A percentile compares a stretch with the other conserved stretches of the same genome.
Evolutionary conservation across 2,113 vertebrate species (phyloP).

Genomic region (Coptodon rendalli): DNA sequence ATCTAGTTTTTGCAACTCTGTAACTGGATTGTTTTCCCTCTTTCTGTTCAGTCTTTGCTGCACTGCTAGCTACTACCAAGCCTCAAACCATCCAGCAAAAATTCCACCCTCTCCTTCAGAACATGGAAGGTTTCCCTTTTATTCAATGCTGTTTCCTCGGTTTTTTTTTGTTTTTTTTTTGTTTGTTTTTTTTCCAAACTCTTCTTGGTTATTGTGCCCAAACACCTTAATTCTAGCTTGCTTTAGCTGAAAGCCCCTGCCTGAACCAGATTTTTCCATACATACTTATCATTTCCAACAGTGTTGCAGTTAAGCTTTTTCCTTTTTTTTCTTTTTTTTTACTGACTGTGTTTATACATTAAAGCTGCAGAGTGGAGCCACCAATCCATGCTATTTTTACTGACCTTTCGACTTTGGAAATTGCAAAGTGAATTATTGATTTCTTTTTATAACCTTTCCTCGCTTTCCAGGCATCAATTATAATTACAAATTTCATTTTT

Average conservation of each 20-base stretch:
- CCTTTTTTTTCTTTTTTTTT: neutral
- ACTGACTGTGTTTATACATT: neutral
- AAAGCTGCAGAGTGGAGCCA: neutral
- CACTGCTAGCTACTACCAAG: neutral
- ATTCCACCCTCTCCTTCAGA: neutral
- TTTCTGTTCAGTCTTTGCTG: neutral
- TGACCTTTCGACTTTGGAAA: neutral
- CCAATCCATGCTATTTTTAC: neutral
- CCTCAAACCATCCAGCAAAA: neutral
- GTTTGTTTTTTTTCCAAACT: neutral
- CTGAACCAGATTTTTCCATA: neutral
- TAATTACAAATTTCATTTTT: neutral
- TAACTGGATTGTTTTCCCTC: neutral
- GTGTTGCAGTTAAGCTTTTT: neutral
- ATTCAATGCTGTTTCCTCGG: neutral
- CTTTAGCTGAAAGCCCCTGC: neutral
- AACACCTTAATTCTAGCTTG: neutral
- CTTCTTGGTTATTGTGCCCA: neutral
- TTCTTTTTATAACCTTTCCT: neutral
- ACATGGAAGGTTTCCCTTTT: neutral
- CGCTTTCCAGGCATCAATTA: neutral
- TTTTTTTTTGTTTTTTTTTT: neutral
- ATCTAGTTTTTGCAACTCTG: neutral
- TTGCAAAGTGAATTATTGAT: neutral
- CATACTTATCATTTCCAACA: neutral